Evolutionary conservation across 2,888 invertebrate species (phyloP), one percentile per base, ranked within the genome.

Genomic region (Phytoseiulus persimilis): DNA sequence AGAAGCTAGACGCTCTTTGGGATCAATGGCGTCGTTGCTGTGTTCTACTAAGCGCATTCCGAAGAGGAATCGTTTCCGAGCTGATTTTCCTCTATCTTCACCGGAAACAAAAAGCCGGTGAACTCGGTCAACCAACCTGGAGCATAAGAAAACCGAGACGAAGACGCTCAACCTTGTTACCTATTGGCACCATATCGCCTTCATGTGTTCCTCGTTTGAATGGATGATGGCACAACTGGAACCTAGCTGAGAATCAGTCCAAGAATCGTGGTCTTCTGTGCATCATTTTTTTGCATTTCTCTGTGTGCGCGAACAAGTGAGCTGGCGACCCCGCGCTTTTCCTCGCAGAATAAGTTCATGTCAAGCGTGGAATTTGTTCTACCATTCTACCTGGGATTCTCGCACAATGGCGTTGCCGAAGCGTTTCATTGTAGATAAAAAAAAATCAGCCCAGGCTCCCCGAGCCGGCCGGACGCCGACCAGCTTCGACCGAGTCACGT

Each of bases 351-450:
- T 65, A 18, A 65, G 11, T 65, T 23, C 65, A 65, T 65, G 65
- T 18, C 65, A 65, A 65, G 65, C 65, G 65, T 65, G 65, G 65
- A 65, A 65, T 65, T 65, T 65, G 65, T 65, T 65, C 65, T 14
- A 65, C 28, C 65, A 65, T 65, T 65, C 65, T 65, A 65, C 65
- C 65, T 1, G 65, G 18, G 65, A 65, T 18, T 65, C 65, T 65
- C 65, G 65, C 9, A 65, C 65, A 65, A 65, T 65, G 65, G 65
- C 65, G 65, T 65, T 65, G 65, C 65, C 65, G 65, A 18, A 65
- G 65, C 65, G 65, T 65, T 65, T 65, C 65, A 65, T 65, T 65
- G 65, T 65, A 65, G 65, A 65, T 65, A 65, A 65, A 65, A 65
- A 65, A 65, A 65, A 18, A 65, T 14, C 14, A 46, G 46, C 46